phyloP scores from a whole-genome alignment of 2,888 invertebrate genomes.

The Stenotaenia linearis region DNA sequence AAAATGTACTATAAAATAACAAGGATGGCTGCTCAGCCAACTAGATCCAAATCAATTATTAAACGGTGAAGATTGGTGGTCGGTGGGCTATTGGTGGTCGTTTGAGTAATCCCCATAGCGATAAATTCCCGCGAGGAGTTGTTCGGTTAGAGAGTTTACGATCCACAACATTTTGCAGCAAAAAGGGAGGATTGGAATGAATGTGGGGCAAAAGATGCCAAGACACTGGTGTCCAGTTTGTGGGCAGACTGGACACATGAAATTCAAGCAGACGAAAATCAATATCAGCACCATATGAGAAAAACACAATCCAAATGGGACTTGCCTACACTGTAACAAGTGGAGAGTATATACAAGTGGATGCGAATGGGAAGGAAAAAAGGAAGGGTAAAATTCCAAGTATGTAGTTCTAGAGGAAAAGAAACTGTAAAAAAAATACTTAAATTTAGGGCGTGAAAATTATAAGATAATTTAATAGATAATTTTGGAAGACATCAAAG shows the following conservation, averaged over 20 bases:
- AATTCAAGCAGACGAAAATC: neutral
- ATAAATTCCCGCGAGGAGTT: neutral
- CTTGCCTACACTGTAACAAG: neutral
- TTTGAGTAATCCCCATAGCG: constrained; percentile 1
- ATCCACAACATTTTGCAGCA: neutral
- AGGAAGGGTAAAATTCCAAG: neutral
- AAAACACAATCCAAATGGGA: constrained; percentile 4
- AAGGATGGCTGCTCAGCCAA: neutral
- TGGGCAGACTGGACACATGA: neutral
- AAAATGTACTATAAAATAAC: neutral
- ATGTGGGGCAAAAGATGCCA: neutral
- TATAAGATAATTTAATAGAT: no score
- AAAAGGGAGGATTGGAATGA: neutral
- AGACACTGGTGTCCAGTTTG: neutral
- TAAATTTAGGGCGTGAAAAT: no score
- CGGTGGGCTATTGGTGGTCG: constrained; percentile 9
- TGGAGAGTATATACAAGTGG: no score
- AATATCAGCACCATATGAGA: neutral
- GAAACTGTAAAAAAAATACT: no score
- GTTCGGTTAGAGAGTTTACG: neutral
- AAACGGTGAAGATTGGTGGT: constrained; percentile 9
- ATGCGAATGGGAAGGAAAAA: no score
- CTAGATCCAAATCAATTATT: constrained; percentile 1
- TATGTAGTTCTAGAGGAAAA: no score
- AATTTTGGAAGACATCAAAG: no score